Percentiles rank a stretch among this genome's conserved stretches.
These are phyloP conservation scores for Muntiacus muntjak DNA, from an alignment of 2,113 vertebrate genomes.

Conservation along the genomic window DNA sequence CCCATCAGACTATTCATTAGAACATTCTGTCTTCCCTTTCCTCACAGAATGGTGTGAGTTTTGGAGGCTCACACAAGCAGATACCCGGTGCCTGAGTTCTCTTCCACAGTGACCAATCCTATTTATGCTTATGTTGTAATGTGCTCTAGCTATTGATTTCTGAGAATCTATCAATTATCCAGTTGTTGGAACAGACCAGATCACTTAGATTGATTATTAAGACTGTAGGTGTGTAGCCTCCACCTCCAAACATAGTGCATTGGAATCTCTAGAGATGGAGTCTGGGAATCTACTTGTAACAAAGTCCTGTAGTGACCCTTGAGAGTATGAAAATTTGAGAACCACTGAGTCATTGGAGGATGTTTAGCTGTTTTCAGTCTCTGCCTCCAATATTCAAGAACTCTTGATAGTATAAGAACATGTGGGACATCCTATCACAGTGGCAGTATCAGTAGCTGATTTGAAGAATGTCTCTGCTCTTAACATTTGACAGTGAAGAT, in stretches of 20 bases:
- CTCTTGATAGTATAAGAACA: background rate
- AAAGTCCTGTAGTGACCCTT: background rate
- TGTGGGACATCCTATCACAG: background rate
- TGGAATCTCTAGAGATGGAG: background rate
- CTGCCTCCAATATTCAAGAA: background rate
- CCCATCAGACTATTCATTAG: background rate
- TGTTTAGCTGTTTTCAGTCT: slow-evolving; percentile 5
- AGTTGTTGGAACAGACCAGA: background rate
- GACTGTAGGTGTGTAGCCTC: background rate
- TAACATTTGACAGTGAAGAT: background rate
- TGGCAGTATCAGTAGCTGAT: background rate
- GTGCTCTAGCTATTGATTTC: background rate
- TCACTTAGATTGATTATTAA: background rate
- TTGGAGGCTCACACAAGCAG: background rate
- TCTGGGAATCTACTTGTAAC: background rate
- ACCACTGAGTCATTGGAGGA: background rate
- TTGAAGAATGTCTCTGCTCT: background rate
- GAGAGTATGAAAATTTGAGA: background rate
- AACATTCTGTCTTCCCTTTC: background rate
- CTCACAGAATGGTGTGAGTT: background rate
- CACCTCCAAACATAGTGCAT: background rate
- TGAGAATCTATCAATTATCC: background rate
- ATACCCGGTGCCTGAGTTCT: background rate
- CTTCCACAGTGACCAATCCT: background rate
- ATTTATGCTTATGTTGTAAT: background rate